A percentile compares a stretch with the other conserved stretches of the same genome.
Conservation (phyloP, 1,140 invertebrate species). For the Zophobas atratus region DNA sequence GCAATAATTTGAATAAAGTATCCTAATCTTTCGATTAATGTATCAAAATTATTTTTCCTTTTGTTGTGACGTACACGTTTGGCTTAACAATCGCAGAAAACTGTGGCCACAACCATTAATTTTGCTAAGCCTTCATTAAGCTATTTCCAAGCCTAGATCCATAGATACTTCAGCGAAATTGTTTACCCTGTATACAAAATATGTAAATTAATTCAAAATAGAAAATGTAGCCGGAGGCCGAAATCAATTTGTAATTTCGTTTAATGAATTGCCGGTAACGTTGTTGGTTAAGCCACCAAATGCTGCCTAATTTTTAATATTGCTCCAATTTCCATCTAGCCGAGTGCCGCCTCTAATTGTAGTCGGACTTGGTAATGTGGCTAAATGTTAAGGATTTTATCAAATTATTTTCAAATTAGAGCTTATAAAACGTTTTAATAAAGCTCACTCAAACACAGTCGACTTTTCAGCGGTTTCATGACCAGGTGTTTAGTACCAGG, state of each 20-base stretch:
- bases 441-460: not conserved
- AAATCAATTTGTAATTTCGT: constrained; percentile 29
- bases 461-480: not conserved
- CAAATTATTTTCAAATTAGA: constrained; percentile 2
- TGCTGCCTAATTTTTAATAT: constrained; percentile 24
- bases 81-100: too few species aligned
- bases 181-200: constrained; percentile 3
- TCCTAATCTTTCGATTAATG: too few species aligned
- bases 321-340: constrained; percentile 5
- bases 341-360: constrained; percentile 11
- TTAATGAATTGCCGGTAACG: constrained; percentile 24
- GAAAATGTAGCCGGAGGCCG: constrained; percentile 4
- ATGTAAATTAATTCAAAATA: constrained; percentile 29
- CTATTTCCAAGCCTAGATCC: too few species aligned
- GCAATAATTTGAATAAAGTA: too few species aligned
- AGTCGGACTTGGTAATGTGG: not conserved
- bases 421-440: not conserved
- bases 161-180: not conserved
- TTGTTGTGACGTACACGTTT: too few species aligned
- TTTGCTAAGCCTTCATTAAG: too few species aligned
- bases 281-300: constrained; percentile 30
- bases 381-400: not conserved
- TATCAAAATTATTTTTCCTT: too few species aligned
- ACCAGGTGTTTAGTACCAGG: not conserved
- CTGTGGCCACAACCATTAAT: too few species aligned